These are phyloP conservation scores for Nettapus auritus DNA, from an alignment of 2,113 vertebrate genomes.

Conservation along the genomic window DNA sequence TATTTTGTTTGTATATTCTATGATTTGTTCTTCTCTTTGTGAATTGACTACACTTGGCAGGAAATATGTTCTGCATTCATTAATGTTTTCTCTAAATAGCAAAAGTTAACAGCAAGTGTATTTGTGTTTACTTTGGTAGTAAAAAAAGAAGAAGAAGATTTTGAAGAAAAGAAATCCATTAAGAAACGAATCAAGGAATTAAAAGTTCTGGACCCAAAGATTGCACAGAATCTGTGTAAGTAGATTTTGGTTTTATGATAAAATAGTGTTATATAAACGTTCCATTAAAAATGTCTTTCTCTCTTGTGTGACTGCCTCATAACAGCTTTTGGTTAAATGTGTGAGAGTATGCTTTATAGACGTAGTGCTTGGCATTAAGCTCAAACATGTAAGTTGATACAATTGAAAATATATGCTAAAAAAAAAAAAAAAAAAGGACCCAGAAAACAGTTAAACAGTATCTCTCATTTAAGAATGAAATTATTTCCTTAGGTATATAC, in stretches of 20 bases:
- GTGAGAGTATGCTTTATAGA: not conserved
- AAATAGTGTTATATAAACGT: not conserved
- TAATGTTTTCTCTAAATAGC: not conserved
- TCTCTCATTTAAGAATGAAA: not conserved
- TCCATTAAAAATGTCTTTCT: not conserved
- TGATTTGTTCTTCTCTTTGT: not conserved
- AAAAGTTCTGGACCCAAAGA: conserved; percentile 95
- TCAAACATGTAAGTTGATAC: not conserved
- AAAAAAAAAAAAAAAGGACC: not conserved
- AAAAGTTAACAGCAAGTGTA: not conserved
- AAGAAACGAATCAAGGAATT: conserved; percentile 96
- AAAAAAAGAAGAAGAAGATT: conserved; percentile 86
- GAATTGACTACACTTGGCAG: not conserved
- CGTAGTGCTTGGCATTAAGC: not conserved
- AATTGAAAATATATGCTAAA: not conserved
- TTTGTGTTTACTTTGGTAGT: conserved; percentile 75
- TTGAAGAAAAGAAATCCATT: conserved; percentile 88
- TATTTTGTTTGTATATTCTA: not conserved
- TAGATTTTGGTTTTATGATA: conserved; percentile 8
- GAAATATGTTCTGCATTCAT: not conserved
- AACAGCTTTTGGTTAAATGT: not conserved
- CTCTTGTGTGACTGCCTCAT: not conserved
- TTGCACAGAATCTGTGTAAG: conserved; percentile 98
- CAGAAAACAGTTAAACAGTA: not conserved
- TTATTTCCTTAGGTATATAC: not conserved